Conservation (phyloP, 2,888 invertebrate genomes). For the Gymnocheta viridis region DNA sequence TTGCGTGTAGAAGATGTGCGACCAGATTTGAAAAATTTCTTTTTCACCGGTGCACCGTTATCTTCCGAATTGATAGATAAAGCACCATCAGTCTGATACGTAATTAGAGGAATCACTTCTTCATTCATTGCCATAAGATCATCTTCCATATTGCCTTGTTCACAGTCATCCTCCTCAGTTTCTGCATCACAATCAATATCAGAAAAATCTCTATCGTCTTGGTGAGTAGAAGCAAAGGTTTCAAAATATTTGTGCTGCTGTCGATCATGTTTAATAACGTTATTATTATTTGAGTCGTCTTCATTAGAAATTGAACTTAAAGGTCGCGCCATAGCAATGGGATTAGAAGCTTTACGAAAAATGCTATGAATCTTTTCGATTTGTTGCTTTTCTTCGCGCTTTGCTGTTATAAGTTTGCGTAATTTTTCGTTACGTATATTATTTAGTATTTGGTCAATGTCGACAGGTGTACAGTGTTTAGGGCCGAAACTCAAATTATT, state of each 20-base stretch:
- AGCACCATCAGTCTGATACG: constrained; percentile 45
- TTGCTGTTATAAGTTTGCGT: constrained; percentile 75
- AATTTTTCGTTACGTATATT: constrained; percentile 78
- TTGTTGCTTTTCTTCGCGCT: constrained; percentile 76
- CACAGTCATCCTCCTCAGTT: constrained; percentile 23
- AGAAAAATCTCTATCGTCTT: constrained; percentile 72
- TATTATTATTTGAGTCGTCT: constrained; percentile 73
- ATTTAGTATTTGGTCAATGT: constrained; percentile 76
- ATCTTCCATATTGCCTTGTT: constrained; percentile 41
- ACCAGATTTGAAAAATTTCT: constrained; percentile 80
- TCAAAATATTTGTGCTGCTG: constrained; percentile 13
- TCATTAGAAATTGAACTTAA: constrained; percentile 72
- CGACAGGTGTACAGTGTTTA: constrained; percentile 60
- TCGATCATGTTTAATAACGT: neutral
- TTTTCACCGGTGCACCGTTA: constrained; percentile 68
- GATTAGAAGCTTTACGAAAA: constrained; percentile 77
- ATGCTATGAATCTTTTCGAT: constrained; percentile 77
- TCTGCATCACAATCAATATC: constrained; percentile 74
- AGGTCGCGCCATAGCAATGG: constrained; percentile 80
- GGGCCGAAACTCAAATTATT: constrained; percentile 13
- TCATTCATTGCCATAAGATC: constrained; percentile 70
- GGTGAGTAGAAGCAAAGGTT: neutral
- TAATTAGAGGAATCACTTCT: constrained; percentile 74
- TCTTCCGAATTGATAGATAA: constrained; percentile 58
- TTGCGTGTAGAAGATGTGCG: constrained; percentile 74